Conservation (phyloP, 2,888 invertebrate species). For the Tetanocera ferruginea region DNA sequence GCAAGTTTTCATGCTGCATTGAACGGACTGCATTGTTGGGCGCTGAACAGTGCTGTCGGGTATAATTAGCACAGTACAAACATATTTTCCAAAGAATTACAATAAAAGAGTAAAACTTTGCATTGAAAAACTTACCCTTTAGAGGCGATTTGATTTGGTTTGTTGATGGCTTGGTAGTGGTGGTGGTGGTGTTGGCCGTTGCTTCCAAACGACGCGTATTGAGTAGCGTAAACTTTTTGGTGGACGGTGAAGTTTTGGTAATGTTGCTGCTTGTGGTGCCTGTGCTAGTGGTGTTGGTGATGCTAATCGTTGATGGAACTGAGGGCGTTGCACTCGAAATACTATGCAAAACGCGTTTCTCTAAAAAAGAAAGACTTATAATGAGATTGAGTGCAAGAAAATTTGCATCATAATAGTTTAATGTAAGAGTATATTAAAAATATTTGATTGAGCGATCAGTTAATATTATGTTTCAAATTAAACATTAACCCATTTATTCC, state of each 20-base stretch:
- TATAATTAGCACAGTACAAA: neutral
- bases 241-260: constrained; percentile 55
- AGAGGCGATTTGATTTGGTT: constrained; percentile 40
- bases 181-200: constrained; percentile 11
- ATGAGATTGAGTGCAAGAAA: neutral
- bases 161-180: neutral
- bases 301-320: constrained; percentile 31
- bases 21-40: no score
- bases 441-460: no score
- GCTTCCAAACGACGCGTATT: constrained; percentile 44
- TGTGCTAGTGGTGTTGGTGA: constrained; percentile 45
- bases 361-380: constrained; percentile 32
- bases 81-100: neutral
- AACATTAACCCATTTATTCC: no score
- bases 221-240: constrained; percentile 53
- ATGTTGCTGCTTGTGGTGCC: constrained; percentile 50
- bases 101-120: neutral
- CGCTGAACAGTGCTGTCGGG: no score
- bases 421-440: no score
- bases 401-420: no score
- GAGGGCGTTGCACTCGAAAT: constrained; percentile 43
- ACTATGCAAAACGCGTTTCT: constrained; percentile 47
- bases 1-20: no score
- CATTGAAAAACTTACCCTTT: constrained; percentile 46
- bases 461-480: no score